Conservation (phyloP, 2,113 vertebrate species). For the Petromus typicus region DNA sequence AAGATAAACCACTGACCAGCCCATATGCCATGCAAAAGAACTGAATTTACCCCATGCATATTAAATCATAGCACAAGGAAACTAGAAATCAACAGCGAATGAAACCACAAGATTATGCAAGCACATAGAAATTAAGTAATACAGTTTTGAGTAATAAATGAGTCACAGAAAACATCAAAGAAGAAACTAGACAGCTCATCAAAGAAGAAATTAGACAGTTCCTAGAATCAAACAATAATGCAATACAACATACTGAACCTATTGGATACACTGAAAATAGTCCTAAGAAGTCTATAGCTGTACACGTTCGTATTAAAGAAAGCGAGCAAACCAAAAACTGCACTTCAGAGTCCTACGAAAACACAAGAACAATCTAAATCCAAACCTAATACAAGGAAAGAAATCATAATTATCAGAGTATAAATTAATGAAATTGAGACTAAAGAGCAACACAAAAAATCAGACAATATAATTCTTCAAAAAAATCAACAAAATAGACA, state of each 20-base stretch:
- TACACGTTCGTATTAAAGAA: background rate
- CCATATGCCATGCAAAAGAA: background rate
- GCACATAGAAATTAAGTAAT: background rate
- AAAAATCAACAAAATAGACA: background rate
- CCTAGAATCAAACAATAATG: background rate
- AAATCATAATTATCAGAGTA: background rate
- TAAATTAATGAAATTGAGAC: background rate
- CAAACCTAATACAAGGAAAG: background rate
- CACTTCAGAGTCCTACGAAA: background rate
- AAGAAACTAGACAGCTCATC: background rate
- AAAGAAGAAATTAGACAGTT: background rate
- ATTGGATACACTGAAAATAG: background rate
- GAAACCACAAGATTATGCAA: background rate
- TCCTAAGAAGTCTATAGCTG: background rate
- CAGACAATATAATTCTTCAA: background rate
- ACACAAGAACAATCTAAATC: background rate
- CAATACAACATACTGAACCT: background rate
- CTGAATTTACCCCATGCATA: background rate
- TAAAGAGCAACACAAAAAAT: background rate
- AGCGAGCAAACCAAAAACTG: background rate
- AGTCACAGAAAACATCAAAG: background rate
- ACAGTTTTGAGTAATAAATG: background rate
- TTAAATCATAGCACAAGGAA: background rate
- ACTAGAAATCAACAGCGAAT: background rate
- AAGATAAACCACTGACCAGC: background rate